Evolutionary conservation across 2,797 vertebrate species (phyloP).

Genomic region (Poecilia gillii): DNA sequence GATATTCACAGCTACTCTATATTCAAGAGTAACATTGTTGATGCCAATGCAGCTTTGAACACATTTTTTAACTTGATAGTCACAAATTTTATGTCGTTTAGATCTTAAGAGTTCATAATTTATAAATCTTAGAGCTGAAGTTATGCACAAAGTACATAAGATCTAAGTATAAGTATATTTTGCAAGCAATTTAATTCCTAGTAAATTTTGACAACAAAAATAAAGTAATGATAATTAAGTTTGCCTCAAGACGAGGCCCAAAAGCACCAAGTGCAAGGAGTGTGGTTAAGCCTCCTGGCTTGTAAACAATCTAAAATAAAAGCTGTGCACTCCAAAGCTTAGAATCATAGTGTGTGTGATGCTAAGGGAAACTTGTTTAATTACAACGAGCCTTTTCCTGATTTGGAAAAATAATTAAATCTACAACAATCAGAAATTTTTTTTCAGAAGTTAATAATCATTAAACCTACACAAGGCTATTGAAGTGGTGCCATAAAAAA

Average conservation of each 20-base stretch:
- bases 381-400: constrained; percentile 11
- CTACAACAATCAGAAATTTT: not conserved
- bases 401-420: constrained; percentile 3
- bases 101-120: not conserved
- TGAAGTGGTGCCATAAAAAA: constrained; percentile 13
- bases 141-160: constrained; percentile 11
- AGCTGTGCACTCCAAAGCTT: constrained; percentile 34
- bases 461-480: not conserved
- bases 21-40: not conserved
- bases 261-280: constrained; percentile 58
- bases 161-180: not conserved
- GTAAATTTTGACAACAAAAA: constrained; percentile 22
- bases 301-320: constrained; percentile 53
- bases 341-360: constrained; percentile 11
- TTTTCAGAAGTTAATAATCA: not conserved
- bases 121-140: not conserved
- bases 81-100: not conserved
- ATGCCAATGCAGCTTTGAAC: not conserved
- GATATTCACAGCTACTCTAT: not conserved
- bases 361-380: not conserved
- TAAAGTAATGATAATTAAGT: constrained; percentile 4
- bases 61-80: not conserved
- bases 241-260: constrained; percentile 19
- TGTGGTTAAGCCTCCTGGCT: constrained; percentile 67
- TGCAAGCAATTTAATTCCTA: constrained; percentile 18